Base-by-base conservation (phyloP, 23 tunicate species). In the Diplosoma virens region DNA sequence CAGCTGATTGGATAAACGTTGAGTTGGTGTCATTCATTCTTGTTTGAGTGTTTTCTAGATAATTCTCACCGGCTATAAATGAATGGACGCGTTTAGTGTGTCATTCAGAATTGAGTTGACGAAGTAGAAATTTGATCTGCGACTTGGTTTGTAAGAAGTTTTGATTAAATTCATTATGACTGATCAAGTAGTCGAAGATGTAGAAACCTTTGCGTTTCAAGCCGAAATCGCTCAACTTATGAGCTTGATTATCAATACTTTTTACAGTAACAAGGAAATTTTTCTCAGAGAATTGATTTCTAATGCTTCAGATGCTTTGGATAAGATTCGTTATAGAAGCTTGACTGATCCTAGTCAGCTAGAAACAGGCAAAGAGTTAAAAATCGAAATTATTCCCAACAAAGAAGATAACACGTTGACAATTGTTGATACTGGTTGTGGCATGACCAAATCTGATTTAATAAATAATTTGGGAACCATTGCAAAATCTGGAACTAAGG, bases 191-290 rank as follows among this genome's bases (percentile, higher is more conserved):
- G 81, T 76, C 47, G 99, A 95, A 33, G 96, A 95, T 37, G 82
- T 54, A 47, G 99, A 95, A 54, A 89, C 95, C 53, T 95, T 95
- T 71, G 93, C 96, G 35, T 95, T 94, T 66, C 99, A 94, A 67
- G 99, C 99, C 18, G 99, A 94, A 56, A 94, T 94, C 69, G 99
- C 99, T 75, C 99, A 94, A 84, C 79, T 94, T 55, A 94, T 94
- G 99, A 87, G 95, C 81, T 76, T 94, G 66, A 94, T 94, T 82
- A 94, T 94, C 86, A 94, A 94, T 84, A 94, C 99, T 11, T 94
- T 94, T 72, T 94, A 89, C 96, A 89, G 97, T 82, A 95, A 95
- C 93, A 95, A 95, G 54, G 99, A 95, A 71, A 95, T 95, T 69
- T 95, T 95, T 61, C 88, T 95, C 29, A 63, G 99, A 48, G 99